Percentiles rank a stretch among this genome's conserved stretches.
Evolutionary conservation across 2,888 invertebrate genomes (phyloP).

Genomic region (Cerceris ruficornis): DNA sequence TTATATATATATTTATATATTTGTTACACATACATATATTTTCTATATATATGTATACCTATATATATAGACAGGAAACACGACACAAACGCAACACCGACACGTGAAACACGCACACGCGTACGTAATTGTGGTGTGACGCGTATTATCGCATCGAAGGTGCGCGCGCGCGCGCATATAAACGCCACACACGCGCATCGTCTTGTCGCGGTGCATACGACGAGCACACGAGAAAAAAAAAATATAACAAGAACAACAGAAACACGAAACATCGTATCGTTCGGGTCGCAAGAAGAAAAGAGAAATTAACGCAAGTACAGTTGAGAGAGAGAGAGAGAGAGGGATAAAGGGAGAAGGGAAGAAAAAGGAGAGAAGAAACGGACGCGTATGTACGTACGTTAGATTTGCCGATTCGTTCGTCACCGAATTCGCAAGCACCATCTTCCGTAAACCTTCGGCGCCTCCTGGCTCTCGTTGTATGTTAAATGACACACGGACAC

Average conservation of each 20-base stretch:
- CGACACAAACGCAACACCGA: conserved; percentile 9
- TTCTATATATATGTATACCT: conserved; percentile 33
- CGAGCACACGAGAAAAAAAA: no score
- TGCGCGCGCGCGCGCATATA: conserved; percentile 18
- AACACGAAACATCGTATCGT: no score
- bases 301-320: not conserved
- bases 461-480: conserved; percentile 22
- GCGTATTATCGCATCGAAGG: not conserved
- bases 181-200: conserved; percentile 19
- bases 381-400: no score
- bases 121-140: not conserved
- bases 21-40: conserved; percentile 63
- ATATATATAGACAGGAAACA: conserved; percentile 30
- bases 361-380: no score
- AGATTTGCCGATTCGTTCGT: no score
- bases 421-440: conserved; percentile 34
- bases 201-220: no score
- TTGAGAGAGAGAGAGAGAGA: no score
- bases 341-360: no score
- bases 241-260: no score
- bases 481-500: conserved; percentile 57
- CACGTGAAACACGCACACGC: conserved; percentile 9
- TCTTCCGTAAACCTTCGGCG: conserved; percentile 18
- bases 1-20: conserved; percentile 43
- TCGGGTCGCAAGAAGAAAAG: not conserved